Base-by-base conservation (phyloP, 2,888 invertebrate genomes). In the Magallana nippona region DNA sequence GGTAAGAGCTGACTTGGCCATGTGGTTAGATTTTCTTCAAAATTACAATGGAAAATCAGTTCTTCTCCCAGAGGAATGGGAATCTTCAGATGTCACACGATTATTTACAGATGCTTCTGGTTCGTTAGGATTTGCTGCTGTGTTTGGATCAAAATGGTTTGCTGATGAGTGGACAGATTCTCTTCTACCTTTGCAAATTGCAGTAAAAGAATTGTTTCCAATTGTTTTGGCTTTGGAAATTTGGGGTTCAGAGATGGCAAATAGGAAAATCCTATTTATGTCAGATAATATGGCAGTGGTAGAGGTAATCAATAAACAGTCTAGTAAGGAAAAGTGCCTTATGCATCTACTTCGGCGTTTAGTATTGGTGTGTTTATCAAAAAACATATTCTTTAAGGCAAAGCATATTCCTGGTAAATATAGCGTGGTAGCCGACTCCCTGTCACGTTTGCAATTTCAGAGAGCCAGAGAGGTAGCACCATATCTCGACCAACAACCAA, bases 71-170 rank as follows among this genome's bases (percentile, higher is more conserved):
- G 55, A 44, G 15, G 32, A 19, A 17, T 81, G 55, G 81, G 63
- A 63, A 32, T 62, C 62, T 19, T 81, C 81, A 17, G 63, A 55
- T 19, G 55, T 44, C n/a, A 11, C 62, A 17, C 62, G 55, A 32
- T 81, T 63, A 13, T 81, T 58, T 60, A 63, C 63, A 17, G 81
- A 81, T 63, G 71, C 63, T 15, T 63, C 81, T 8, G 81, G 81
- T 17, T 81, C 19, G n/a, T 55, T 81, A 44, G 81, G 81, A n/a
- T 81, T 10, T 81, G 63, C 63, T 55, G 81, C 81, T 19, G 79
- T 55, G 19, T 83, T 81, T 56, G 15, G 63, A 1, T 10, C 63
- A 0, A 32, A 81, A 17, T 85, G 85, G 82, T 83, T 85, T 57
- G 57, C 57, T 1, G 57, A 11, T 3, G 57, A 57, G 17, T 57